A percentile compares a stretch with the other conserved stretches of the same genome.
These are phyloP conservation scores for Aporrectodea caliginosa DNA, from an alignment of 1,140 invertebrate species.

Conservation along the genomic window DNA sequence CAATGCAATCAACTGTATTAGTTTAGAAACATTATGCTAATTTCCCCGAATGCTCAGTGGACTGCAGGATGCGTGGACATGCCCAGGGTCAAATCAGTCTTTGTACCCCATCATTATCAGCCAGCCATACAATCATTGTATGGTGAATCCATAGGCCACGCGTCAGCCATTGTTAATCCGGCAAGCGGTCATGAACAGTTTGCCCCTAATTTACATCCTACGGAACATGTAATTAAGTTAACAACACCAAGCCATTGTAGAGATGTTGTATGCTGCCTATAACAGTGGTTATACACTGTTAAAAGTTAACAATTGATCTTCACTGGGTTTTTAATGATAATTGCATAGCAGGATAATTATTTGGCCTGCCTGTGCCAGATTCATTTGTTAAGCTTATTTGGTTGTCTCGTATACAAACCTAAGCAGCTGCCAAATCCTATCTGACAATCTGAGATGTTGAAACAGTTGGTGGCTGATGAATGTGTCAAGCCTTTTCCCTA, in stretches of 20 bases:
- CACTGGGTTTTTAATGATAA: too few relatives aligned
- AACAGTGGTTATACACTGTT: too few relatives aligned
- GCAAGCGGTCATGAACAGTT: not conserved
- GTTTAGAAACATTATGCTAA: not conserved
- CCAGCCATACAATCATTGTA: not conserved
- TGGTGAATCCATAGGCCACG: not conserved
- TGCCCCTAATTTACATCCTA: not conserved
- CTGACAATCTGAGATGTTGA: not conserved
- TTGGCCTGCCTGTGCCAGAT: too few relatives aligned
- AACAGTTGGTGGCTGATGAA: not conserved
- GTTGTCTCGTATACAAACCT: too few relatives aligned
- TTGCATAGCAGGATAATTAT: too few relatives aligned
- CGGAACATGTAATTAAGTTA: not conserved
- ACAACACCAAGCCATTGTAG: not conserved
- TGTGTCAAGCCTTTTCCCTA: not conserved
- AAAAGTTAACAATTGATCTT: too few relatives aligned
- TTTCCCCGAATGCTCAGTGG: not conserved
- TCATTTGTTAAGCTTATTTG: too few relatives aligned
- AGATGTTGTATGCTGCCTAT: too few relatives aligned
- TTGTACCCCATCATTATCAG: not conserved
- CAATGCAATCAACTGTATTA: not conserved
- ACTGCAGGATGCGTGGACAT: not conserved
- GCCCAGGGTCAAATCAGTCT: not conserved
- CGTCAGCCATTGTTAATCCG: not conserved
- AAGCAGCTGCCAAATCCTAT: not conserved